Base-by-base conservation (phyloP, 1,140 invertebrate genomes). In the Drosophila tropicalis region DNA sequence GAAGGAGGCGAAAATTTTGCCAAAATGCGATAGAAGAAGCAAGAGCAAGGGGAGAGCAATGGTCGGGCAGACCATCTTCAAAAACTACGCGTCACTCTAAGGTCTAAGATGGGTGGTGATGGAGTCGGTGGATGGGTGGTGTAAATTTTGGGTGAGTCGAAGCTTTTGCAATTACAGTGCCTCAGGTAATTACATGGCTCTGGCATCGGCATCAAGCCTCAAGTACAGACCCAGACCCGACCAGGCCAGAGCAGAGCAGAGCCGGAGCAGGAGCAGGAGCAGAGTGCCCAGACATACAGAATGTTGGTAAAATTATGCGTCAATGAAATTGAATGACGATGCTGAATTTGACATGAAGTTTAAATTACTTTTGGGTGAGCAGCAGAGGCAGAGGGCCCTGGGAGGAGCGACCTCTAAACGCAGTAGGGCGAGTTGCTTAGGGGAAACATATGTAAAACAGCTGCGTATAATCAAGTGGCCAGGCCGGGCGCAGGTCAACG, bases 311-410 rank as follows among this genome's bases (percentile, higher is more conserved):
- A 87, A 87, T 87, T 87, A 87, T 89, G 76, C 84, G 79, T 70
- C 80, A 77, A 83, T 89, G 83, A 77, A 80, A 89, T 77, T 89
- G 80, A 89, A 87, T 89, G 84, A 87, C 84, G 70, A 68, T 73
- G 72, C 84, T 90, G 87, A 90, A 90, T 89, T 82, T 90, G 87
- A 90, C 87, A 90, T 90, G 73, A 84, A 90, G 87, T 90, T 90
- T 83, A 90, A 90, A 90, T 90, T 90, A 81, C 87, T 81, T 83
- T 72, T 64, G 57, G 56, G 71, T 51, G 56, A 54, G 71, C 62
- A 63, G 34, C 7, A 22, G 51, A 70, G n/a, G n/a, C 6, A 32
- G 36, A 12, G 44, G 44, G 44, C 44, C 44, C 9, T 47, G 44
- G 15, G 9, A 17, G 15, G 12, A 17, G 17, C 9, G 44, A 19